These are phyloP conservation scores for Eupithecia pulchellata DNA, from an alignment of 2,888 invertebrate genomes.

Conservation along the genomic window DNA sequence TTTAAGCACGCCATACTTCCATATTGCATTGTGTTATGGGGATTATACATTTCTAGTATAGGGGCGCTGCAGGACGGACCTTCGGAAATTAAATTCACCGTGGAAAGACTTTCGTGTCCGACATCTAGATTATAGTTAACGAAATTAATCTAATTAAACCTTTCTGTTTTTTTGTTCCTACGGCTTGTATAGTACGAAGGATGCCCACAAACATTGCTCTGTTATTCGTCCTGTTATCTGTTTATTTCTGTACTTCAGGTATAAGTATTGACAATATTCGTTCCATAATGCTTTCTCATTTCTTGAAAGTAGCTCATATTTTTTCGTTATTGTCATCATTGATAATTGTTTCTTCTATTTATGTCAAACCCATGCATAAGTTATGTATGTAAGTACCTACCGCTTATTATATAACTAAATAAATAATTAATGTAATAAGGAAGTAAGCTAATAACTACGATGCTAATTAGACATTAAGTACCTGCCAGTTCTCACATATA, in stretches of 20 bases:
- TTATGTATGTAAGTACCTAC: no score
- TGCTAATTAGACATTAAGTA: constrained; percentile 9
- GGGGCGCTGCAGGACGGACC: constrained; percentile 20
- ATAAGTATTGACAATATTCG: no score
- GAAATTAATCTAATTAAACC: background rate
- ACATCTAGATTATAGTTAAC: background rate
- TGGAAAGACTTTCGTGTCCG: background rate
- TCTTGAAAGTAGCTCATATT: background rate
- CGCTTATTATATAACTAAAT: no score
- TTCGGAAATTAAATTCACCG: background rate
- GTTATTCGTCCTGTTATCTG: background rate
- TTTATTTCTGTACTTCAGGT: background rate
- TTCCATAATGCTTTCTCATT: background rate
- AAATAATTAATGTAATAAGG: background rate
- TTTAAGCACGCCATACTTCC: constrained; percentile 35
- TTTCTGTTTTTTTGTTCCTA: background rate
- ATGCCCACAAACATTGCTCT: background rate
- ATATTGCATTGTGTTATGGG: constrained; percentile 8
- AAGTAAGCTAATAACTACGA: background rate
- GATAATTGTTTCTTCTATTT: no score
- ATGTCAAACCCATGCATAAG: no score
- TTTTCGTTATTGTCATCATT: background rate
- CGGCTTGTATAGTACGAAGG: background rate
- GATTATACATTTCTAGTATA: constrained; percentile 19
- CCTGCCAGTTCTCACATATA: constrained; percentile 5